Percentiles rank a stretch among this genome's conserved stretches.
These are phyloP conservation scores for Cariama cristata DNA, from an alignment of 2,113 vertebrate species.

Conservation along the genomic window DNA sequence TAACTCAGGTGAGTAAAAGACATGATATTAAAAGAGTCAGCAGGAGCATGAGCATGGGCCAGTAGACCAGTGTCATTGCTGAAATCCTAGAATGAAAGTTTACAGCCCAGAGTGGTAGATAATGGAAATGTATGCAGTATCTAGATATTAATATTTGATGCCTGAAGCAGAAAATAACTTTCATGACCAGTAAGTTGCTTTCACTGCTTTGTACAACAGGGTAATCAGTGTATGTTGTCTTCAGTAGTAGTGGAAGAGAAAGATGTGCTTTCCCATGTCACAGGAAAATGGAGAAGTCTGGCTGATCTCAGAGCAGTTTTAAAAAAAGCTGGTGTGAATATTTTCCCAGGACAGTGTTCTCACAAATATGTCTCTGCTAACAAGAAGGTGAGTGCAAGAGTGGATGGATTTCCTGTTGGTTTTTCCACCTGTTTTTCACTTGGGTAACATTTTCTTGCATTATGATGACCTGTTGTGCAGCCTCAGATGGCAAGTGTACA, in stretches of 20 bases:
- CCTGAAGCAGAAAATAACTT: not conserved
- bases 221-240: conserved; percentile 81
- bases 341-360: conserved; percentile 85
- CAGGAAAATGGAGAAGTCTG: conserved; percentile 83
- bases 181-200: not conserved
- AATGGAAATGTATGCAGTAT: not conserved
- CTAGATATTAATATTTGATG: not conserved
- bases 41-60: not conserved
- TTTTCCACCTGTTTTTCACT: not conserved
- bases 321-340: conserved; percentile 84
- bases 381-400: conserved; percentile 77
- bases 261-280: conserved; percentile 65
- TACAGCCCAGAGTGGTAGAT: not conserved
- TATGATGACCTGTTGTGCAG: not conserved
- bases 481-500: not conserved
- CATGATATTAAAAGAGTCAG: not conserved
- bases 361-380: conserved; percentile 76
- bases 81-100: not conserved
- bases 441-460: not conserved
- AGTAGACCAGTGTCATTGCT: not conserved
- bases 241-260: conserved; percentile 47
- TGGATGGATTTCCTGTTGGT: fast-evolving
- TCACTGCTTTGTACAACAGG: conserved; percentile 70
- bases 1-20: not conserved
- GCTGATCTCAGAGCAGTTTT: conserved; percentile 76